Evolutionary conservation across 2,797 vertebrate species (phyloP).

Genomic region (Linurgus olivaceus): DNA sequence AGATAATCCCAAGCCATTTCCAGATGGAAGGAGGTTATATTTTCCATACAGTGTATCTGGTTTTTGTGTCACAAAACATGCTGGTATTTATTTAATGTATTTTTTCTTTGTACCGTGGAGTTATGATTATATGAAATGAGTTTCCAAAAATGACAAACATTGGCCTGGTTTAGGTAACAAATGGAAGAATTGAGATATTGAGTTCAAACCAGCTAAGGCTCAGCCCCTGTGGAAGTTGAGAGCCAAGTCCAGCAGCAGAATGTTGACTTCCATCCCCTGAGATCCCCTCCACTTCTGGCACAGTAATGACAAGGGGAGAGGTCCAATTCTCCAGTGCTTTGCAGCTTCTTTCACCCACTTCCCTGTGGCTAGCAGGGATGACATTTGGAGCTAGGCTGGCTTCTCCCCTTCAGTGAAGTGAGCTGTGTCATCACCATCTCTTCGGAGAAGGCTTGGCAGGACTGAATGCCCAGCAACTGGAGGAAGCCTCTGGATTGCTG

Average conservation of each 20-base stretch:
- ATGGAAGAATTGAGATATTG: constrained; percentile 46
- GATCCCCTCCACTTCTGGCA: background rate
- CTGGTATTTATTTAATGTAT: constrained; percentile 56
- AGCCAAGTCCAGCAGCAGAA: background rate
- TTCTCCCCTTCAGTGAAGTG: background rate
- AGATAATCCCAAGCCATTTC: constrained; percentile 63
- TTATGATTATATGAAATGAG: constrained; percentile 33
- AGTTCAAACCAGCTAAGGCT: constrained; percentile 15
- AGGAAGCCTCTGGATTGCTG: background rate
- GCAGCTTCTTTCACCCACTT: background rate
- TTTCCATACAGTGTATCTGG: constrained; percentile 59
- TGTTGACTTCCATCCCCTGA: background rate
- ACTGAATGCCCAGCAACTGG: background rate
- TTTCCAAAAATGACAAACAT: constrained; percentile 55
- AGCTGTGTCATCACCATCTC: constrained; percentile 17
- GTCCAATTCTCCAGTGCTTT: background rate
- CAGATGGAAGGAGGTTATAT: constrained; percentile 63
- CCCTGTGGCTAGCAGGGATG: background rate
- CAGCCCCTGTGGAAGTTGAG: background rate
- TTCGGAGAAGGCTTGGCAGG: background rate
- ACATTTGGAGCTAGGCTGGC: background rate
- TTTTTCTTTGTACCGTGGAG: background rate
- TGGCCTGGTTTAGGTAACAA: constrained; percentile 54
- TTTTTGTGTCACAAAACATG: constrained; percentile 48
- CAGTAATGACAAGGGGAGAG: background rate